A percentile compares a stretch with the other conserved stretches of the same genome.
These are phyloP conservation scores for Hetaerina americana DNA, from an alignment of 1,140 invertebrate species.

Conservation along the genomic window DNA sequence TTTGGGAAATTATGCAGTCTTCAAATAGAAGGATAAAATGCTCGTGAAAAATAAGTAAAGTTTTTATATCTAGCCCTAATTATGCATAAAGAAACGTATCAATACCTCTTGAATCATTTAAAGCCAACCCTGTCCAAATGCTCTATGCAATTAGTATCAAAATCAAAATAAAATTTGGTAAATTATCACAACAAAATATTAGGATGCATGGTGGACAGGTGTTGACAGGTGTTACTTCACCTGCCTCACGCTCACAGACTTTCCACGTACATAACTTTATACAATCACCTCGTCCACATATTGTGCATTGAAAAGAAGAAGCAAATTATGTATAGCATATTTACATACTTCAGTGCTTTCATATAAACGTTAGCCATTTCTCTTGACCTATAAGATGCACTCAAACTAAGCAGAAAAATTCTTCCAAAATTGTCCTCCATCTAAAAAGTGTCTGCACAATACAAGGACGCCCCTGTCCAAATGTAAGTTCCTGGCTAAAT, in stretches of 20 bases:
- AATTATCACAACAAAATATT: not conserved
- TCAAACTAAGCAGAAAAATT: too few relatives aligned
- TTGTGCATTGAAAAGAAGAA: not conserved
- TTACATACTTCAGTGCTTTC: not conserved
- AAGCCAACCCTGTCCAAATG: not conserved
- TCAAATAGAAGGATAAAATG: not conserved
- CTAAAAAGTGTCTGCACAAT: too few relatives aligned
- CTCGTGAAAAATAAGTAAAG: not conserved
- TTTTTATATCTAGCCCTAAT: not conserved
- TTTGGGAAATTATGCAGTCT: not conserved
- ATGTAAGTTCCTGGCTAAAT: too few relatives aligned
- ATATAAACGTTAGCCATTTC: too few relatives aligned
- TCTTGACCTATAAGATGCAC: too few relatives aligned
- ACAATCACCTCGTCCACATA: not conserved
- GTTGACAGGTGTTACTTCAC: not conserved
- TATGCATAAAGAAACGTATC: not conserved
- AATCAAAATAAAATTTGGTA: not conserved
- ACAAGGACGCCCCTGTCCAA: too few relatives aligned
- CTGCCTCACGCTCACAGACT: not conserved
- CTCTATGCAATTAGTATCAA: not conserved
- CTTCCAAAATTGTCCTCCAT: too few relatives aligned
- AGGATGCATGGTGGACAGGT: too few relatives aligned
- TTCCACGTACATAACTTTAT: not conserved
- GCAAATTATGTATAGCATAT: not conserved
- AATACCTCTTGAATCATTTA: not conserved